phyloP scores from a whole-genome alignment of 1,140 invertebrate genomes.

The Temnothorax curvispinosus region DNA sequence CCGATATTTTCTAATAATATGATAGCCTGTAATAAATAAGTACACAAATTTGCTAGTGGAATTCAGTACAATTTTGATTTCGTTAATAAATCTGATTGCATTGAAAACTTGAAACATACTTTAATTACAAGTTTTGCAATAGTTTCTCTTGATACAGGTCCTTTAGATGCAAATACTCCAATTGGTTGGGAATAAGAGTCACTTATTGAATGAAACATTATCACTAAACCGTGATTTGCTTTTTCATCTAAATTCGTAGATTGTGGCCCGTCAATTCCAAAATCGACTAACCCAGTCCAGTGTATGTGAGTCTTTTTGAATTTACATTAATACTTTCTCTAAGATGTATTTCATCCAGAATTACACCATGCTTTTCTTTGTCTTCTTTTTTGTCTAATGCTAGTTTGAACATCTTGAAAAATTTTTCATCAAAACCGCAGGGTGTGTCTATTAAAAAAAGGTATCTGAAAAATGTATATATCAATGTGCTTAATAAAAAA shows the following conservation, averaged over 20 bases:
- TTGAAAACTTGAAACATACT: too few relatives aligned
- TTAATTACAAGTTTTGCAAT: too few relatives aligned
- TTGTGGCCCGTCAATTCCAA: neutral
- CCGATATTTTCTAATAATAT: too few relatives aligned
- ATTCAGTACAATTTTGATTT: too few relatives aligned
- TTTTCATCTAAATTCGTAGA: neutral
- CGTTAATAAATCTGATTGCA: too few relatives aligned
- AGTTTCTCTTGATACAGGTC: neutral
- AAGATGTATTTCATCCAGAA: constrained; percentile 8
- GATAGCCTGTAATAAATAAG: too few relatives aligned
- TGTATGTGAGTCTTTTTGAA: neutral
- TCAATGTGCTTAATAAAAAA: too few relatives aligned
- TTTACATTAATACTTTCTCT: neutral
- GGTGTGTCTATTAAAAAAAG: neutral
- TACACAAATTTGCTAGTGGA: too few relatives aligned
- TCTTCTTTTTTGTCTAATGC: constrained; percentile 4
- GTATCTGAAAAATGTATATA: neutral
- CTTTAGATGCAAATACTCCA: neutral
- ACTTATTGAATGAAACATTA: neutral
- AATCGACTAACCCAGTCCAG: neutral
- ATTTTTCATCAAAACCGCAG: neutral
- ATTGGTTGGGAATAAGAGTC: neutral
- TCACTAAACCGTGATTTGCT: neutral
- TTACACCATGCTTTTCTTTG: constrained; percentile 13
- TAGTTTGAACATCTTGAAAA: constrained; percentile 8